Percentiles rank a stretch among this genome's conserved stretches.
These are phyloP conservation scores for Griposia aprilina DNA, from an alignment of 2,888 invertebrate species.

Conservation along the genomic window DNA sequence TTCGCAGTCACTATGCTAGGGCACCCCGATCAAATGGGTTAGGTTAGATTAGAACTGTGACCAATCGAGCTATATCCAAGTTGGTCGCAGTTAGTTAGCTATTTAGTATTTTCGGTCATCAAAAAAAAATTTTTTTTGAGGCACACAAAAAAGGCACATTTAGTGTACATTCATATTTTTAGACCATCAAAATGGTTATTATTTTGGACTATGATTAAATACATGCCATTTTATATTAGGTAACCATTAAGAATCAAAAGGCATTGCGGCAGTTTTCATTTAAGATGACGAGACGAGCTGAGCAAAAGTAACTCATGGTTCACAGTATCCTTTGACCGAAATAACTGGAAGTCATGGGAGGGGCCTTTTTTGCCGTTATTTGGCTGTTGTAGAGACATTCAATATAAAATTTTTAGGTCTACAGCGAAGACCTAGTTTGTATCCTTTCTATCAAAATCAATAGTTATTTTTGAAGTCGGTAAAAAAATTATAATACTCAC, in stretches of 20 bases:
- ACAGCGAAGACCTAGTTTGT: neutral
- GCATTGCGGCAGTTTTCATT: neutral
- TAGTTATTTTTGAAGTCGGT: neutral
- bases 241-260: neutral
- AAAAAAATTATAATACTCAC: slow-evolving; percentile 91
- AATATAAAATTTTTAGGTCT: neutral
- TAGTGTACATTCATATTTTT: neutral
- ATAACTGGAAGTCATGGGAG: too few species aligned
- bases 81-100: neutral
- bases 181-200: neutral
- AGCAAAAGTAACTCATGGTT: neutral
- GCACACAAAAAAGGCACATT: neutral
- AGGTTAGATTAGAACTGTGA: too few species aligned
- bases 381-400: too few species aligned
- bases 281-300: neutral
- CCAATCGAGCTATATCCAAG: neutral
- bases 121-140: neutral
- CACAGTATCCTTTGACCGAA: neutral
- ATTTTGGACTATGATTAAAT: too few species aligned
- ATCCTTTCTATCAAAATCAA: neutral
- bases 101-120: neutral
- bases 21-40: too few species aligned
- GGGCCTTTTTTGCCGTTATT: neutral
- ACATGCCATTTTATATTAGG: neutral
- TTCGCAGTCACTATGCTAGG: too few species aligned